A percentile compares a stretch with the other conserved stretches of the same genome.
These are phyloP conservation scores for Anastatus disparis DNA, from an alignment of 1,140 invertebrate genomes.

Conservation along the genomic window DNA sequence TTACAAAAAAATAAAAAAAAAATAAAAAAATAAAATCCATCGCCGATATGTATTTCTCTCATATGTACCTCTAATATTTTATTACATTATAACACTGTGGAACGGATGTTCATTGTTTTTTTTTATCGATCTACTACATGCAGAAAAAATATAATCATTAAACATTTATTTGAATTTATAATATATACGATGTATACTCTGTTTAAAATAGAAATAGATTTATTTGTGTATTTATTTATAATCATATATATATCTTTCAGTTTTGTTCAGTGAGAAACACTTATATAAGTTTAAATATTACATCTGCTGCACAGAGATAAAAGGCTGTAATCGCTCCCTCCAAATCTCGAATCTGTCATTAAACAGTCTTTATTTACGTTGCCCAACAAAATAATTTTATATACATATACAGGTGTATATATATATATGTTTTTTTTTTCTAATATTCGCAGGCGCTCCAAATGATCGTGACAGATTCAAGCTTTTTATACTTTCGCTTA, in stretches of 20 bases:
- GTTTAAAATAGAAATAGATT: conserved; percentile 15
- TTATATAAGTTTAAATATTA: background rate
- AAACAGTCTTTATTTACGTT: background rate
- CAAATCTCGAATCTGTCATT: conserved; percentile 14
- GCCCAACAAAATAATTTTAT: conserved; percentile 27
- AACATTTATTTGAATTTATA: background rate
- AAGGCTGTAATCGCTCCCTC: background rate
- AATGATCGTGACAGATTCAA: no score
- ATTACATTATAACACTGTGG: conserved; percentile 2
- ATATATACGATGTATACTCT: background rate
- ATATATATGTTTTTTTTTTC: no score
- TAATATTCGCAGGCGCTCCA: no score
- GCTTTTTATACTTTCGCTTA: no score
- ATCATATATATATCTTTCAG: background rate
- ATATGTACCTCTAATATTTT: conserved; percentile 10
- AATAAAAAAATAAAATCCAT: background rate
- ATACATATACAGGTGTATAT: no score
- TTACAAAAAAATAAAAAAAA: conserved; percentile 19
- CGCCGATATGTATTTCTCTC: conserved; percentile 27
- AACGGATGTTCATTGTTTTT: background rate
- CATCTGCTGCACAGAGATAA: background rate
- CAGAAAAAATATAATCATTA: conserved; percentile 24
- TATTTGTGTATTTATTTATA: no score
- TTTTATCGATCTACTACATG: background rate
- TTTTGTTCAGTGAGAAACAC: conserved; percentile 6